Base-by-base conservation (phyloP, 2,888 invertebrate species). In the Gortyna flavago region DNA sequence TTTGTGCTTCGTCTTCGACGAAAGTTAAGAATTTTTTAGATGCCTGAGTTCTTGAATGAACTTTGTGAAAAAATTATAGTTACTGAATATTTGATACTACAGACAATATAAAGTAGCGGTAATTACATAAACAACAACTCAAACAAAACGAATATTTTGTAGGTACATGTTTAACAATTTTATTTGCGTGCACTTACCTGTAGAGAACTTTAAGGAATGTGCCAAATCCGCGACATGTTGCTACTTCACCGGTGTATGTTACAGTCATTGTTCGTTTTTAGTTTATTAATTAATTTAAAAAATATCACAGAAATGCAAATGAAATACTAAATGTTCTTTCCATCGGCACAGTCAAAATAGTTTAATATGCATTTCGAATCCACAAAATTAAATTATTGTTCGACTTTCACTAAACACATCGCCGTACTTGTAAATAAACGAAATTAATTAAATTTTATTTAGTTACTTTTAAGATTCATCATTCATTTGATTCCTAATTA, bases 191-290 rank as follows among this genome's bases (percentile, higher is more conserved):
- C 54, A 87, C 94, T 97, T 95, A 99, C 99, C 98, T 98, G 91
- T 98, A 97, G 54, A 99, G 97, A 91, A 99, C 97, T 97, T 98
- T 98, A 88, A 98, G 97, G 97, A 99, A 99, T 90, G 98, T 98
- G 80, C 99, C 99, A 93, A 99, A 98, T 83, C 98, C 98, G 73
- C 98, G 97, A 92, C 98, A 98, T 84, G 98, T 98, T 83, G 98
- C 98, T 84, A 99, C 98, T 97, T 98, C 98, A 72, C 97, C 98
- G 73, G 98, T 98, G 90, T 99, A 99, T 21, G 98, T 98, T 81
- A 98, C 98, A 88, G 98, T 99, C 98, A 99, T 99, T 92, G 94
- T 96, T 79, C 84, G 62, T 94, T 95, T 77, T 84, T 62, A 13
- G 54, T 73, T 51, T 64, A 66, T 0, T 41, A 29, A 48, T 25